phyloP scores from a whole-genome alignment of 2,113 vertebrate species.

The Nothoprocta pentlandii region DNA sequence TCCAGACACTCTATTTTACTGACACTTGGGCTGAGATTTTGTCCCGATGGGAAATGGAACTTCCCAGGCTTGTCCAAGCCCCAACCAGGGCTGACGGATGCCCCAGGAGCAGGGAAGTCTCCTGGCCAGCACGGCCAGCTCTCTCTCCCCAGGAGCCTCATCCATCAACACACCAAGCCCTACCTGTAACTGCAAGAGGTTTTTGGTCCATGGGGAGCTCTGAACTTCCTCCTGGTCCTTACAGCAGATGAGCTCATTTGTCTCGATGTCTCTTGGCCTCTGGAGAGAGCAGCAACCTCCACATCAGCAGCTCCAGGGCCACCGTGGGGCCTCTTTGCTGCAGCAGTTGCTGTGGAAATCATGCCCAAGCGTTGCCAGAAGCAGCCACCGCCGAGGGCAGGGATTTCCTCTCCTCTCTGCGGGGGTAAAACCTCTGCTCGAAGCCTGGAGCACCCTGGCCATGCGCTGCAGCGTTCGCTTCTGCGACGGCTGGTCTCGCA shows the following conservation, averaged over 20 bases:
- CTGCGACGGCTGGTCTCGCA: background rate
- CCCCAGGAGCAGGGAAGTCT: background rate
- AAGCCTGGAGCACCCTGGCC: background rate
- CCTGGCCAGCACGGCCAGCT: background rate
- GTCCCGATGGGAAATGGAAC: background rate
- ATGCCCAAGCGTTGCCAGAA: background rate
- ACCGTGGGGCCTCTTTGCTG: background rate
- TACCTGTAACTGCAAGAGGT: background rate
- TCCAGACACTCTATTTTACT: background rate
- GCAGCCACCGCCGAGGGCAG: background rate
- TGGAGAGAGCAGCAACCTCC: background rate
- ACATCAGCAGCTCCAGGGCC: background rate
- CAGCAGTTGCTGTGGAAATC: background rate
- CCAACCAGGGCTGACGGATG: background rate
- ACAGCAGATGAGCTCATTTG: background rate
- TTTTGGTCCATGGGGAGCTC: background rate
- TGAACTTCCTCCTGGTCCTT: background rate
- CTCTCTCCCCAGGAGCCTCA: background rate
- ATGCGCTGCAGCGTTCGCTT: background rate
- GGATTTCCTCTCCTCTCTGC: background rate
- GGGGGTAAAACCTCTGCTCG: background rate
- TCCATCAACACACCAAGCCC: background rate
- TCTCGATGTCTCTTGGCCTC: background rate
- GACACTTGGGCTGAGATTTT: background rate
- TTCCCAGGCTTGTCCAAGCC: background rate